Evolutionary conservation across 2,888 invertebrate species (phyloP).

Genomic region (Nycteola revayana): DNA sequence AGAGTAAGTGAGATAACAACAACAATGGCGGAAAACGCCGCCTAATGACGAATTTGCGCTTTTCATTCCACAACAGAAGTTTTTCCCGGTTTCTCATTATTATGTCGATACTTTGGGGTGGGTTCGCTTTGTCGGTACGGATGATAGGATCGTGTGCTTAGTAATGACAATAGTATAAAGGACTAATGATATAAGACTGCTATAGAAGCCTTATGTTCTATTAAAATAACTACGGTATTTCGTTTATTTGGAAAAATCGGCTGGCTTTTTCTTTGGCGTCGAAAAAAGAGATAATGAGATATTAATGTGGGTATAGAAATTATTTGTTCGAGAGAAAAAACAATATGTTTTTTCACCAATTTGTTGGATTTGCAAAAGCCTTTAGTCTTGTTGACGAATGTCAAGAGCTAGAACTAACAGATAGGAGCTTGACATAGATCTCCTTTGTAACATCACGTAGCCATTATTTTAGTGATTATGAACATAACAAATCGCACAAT

Average conservation of each 20-base stretch:
- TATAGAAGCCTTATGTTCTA: conserved; percentile 45
- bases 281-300: background rate
- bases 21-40: conserved; percentile 80
- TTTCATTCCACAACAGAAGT: conserved; percentile 82
- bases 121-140: conserved; percentile 64
- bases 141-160: conserved; percentile 72
- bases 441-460: too few species aligned
- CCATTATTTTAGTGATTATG: too few species aligned
- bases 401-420: too few species aligned
- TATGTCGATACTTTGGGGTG: conserved; percentile 76
- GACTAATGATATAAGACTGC: conserved; percentile 26
- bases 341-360: too few species aligned
- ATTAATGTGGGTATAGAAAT: conserved; percentile 6
- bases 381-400: too few species aligned
- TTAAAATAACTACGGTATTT: conserved; percentile 32
- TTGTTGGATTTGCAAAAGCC: too few species aligned
- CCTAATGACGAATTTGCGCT: conserved; percentile 83
- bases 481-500: too few species aligned
- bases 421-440: too few species aligned
- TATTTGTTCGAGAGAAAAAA: too few species aligned
- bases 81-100: conserved; percentile 81
- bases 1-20: conserved; percentile 52
- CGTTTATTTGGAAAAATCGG: conserved; percentile 32
- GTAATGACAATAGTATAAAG: conserved; percentile 53
- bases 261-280: conserved; percentile 20